Base-by-base conservation (phyloP, 1,140 invertebrate species). In the Pseudoatta argentina region DNA sequence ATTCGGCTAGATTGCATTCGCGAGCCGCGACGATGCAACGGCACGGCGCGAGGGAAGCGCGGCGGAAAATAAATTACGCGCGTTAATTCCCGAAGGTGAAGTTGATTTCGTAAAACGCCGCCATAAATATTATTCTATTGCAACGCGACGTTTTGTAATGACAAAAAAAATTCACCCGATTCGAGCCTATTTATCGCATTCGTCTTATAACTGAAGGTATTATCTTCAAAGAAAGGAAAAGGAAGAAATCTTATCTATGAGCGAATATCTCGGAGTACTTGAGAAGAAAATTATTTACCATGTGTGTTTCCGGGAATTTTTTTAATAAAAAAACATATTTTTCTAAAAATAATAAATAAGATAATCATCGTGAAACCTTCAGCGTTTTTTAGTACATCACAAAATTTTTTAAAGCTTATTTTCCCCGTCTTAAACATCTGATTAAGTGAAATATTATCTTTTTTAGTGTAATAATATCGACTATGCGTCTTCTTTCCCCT, bases 381-480 rank as follows among this genome's bases (percentile, higher is more conserved):
- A 3, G 4, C 18, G 18, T 21, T 59, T 34, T 34, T 30, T 6
- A 57, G 10, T 21, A 0, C 12, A 12, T 12, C 6, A 18, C 14
- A 16, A 59, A 8, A 21, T 21, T 75, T 57, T 5, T 59, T 6
- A 3, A 44, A 44, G 4, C 0, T 14, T 18, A 18, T 18, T 30
- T 27, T 51, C n/a, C 57, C 0, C 0, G 1, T 51, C 21, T 57
- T 27, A 67, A 16, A 44, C 2, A 7, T 18, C 21, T 12, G 78
- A 21, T 18, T 63, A 88, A 79, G 87, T 88, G 85, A 88, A 75
- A 90, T 88, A 76, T 86, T 86, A 88, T 79, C 85, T 91, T 91
- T 88, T 51, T 30, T 81, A 87, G 77, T 78, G 77, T 88, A 90
- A 91, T 87, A 85, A 64, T 87, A 57, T 61, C 57, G 69, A 77